A percentile compares a stretch with the other conserved stretches of the same genome.
phyloP scores from a whole-genome alignment of 2,797 vertebrate genomes.

The Periophthalmus magnuspinnatus region DNA sequence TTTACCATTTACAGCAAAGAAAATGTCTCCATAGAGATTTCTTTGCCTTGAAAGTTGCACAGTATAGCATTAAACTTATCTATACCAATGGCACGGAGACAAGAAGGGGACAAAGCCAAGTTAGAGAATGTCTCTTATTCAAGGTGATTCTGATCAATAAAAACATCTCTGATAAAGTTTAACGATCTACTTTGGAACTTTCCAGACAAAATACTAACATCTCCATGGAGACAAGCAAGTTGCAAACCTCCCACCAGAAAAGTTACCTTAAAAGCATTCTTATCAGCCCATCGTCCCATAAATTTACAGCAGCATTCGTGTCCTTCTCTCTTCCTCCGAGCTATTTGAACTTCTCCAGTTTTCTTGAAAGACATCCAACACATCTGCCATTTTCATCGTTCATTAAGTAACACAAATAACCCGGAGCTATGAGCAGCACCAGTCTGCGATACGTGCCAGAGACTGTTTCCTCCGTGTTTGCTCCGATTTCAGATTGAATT shows the following conservation, averaged over 20 bases:
- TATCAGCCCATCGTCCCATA: neutral
- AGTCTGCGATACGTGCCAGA: constrained; percentile 32
- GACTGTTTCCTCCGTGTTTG: constrained; percentile 33
- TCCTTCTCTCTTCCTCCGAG: constrained; percentile 47
- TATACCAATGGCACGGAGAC: no score
- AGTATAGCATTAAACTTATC: no score
- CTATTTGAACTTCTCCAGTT: constrained; percentile 18
- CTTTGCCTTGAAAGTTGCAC: no score
- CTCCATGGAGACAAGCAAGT: neutral
- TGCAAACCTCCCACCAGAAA: neutral
- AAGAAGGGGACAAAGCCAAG: no score
- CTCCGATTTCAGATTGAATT: constrained; percentile 56
- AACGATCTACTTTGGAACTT: no score
- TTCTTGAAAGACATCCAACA: constrained; percentile 44
- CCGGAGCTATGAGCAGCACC: constrained; percentile 32
- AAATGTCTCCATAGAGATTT: no score
- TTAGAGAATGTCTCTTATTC: no score
- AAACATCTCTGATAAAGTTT: no score
- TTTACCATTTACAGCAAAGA: no score
- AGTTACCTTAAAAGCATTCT: neutral
- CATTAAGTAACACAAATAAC: constrained; percentile 57
- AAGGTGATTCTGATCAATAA: no score
- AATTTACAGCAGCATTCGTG: constrained; percentile 22
- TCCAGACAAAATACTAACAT: no score
- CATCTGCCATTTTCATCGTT: constrained; percentile 58